These are phyloP conservation scores for Labia minor DNA, from an alignment of 2,888 invertebrate species.

Conservation along the genomic window DNA sequence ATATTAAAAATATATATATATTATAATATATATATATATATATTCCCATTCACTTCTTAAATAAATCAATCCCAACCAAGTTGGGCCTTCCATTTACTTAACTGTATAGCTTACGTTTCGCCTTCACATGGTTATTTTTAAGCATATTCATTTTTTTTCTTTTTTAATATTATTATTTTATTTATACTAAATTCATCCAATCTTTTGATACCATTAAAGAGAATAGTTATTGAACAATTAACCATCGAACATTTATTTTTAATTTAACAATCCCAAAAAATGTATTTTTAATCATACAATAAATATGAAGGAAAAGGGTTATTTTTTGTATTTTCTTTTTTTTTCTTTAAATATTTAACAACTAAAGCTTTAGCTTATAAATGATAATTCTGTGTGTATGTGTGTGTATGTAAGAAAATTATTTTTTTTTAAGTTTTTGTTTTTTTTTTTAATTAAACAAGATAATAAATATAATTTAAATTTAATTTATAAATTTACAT, in stretches of 20 bases:
- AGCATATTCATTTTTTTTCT: too few species aligned
- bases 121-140: not conserved
- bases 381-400: not conserved
- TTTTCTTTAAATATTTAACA: constrained; percentile 1
- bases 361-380: constrained; percentile 14
- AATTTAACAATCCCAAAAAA: not conserved
- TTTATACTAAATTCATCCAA: not conserved
- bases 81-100: not conserved
- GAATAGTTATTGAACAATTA: constrained; percentile 17
- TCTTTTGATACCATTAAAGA: constrained; percentile 21
- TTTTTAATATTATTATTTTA: too few species aligned
- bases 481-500: too few species aligned
- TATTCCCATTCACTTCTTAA: not conserved
- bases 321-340: not conserved
- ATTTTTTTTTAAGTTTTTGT: too few species aligned
- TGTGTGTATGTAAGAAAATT: constrained; percentile 15
- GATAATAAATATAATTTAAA: too few species aligned
- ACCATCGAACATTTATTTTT: constrained; percentile 16
- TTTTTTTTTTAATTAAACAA: too few species aligned
- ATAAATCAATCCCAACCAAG: not conserved
- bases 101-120: not conserved
- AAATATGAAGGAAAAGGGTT: not conserved
- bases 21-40: not conserved
- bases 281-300: not conserved
- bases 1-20: not conserved